Evolutionary conservation across 53 echinoderm and acorn worm genomes (phyloP).

Genomic region (Luidia sarsii): DNA sequence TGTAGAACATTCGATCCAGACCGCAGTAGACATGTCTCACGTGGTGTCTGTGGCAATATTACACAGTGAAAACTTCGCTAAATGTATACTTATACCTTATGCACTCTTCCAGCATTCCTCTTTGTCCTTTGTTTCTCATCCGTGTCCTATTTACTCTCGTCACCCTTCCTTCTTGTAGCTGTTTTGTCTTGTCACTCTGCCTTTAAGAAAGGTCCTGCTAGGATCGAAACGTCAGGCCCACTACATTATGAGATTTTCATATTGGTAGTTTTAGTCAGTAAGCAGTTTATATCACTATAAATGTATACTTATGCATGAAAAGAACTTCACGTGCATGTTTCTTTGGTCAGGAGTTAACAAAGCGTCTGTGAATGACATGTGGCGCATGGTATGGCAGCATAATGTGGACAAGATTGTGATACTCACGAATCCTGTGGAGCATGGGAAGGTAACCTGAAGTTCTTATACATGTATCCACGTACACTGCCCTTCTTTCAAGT

Average conservation of each 20-base stretch:
- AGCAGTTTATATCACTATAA: background rate
- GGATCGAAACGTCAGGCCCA: too few relatives aligned
- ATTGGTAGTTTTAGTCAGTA: too few relatives aligned
- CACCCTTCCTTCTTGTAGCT: too few relatives aligned
- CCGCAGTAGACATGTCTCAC: too few relatives aligned
- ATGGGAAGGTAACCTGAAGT: constrained; percentile 49
- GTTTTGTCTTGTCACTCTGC: too few relatives aligned
- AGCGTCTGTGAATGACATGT: constrained; percentile 67
- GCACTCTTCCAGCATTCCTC: background rate
- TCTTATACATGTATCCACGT: background rate
- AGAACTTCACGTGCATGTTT: background rate
- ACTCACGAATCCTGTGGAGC: constrained; percentile 73
- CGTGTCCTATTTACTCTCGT: too few relatives aligned
- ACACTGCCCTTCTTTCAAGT: background rate
- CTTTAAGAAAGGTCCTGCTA: too few relatives aligned
- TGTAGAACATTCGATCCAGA: too few relatives aligned
- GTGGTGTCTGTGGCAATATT: background rate
- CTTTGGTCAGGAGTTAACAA: constrained; percentile 70
- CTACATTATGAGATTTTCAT: too few relatives aligned
- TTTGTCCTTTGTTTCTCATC: too few relatives aligned
- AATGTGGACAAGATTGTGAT: constrained; percentile 68
- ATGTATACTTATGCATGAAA: too few relatives aligned
- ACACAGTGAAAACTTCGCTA: background rate
- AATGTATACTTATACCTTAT: background rate
- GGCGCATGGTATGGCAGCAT: constrained; percentile 85